phyloP scores from a whole-genome alignment of 2,797 vertebrate genomes.

The Pterois miles region DNA sequence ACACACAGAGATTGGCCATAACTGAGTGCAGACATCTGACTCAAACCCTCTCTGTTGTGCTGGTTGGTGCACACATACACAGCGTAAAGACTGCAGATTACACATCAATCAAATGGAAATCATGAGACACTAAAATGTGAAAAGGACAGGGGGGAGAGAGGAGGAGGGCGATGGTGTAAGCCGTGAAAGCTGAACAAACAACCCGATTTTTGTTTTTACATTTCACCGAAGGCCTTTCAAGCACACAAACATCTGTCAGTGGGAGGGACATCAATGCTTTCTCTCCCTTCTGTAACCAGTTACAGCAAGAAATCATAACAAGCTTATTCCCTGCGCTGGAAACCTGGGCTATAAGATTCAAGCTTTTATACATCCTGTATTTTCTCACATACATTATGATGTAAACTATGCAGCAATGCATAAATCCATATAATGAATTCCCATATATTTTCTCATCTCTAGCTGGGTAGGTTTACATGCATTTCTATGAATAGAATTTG shows the following conservation, averaged over 20 bases:
- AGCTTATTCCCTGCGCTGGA: slow-evolving; percentile 11
- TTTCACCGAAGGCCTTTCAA: slow-evolving; percentile 58
- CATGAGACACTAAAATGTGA: slow-evolving; percentile 30
- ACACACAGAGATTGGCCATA: neutral
- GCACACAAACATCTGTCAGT: slow-evolving; percentile 59
- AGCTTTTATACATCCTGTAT: neutral
- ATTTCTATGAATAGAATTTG: neutral
- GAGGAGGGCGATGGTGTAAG: neutral
- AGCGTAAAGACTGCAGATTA: slow-evolving; percentile 34
- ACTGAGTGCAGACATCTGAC: slow-evolving; percentile 16
- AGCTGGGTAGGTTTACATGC: neutral
- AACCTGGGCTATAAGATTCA: slow-evolving; percentile 9
- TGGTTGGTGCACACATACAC: neutral
- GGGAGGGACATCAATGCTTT: slow-evolving; percentile 50
- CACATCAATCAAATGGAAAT: slow-evolving; percentile 50
- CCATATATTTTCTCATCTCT: slow-evolving; percentile 11
- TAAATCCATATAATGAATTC: slow-evolving; percentile 19
- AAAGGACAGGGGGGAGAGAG: neutral
- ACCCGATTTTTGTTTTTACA: slow-evolving; percentile 50
- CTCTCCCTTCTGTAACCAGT: slow-evolving; percentile 8
- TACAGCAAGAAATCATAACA: slow-evolving; percentile 18
- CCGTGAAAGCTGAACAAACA: slow-evolving; percentile 58
- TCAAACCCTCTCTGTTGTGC: neutral
- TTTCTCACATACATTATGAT: slow-evolving; percentile 8
- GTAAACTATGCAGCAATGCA: slow-evolving; percentile 6